A percentile compares a stretch with the other conserved stretches of the same genome.
Conservation (phyloP, 2,797 vertebrate species). For the Acipenser transmontanus region DNA sequence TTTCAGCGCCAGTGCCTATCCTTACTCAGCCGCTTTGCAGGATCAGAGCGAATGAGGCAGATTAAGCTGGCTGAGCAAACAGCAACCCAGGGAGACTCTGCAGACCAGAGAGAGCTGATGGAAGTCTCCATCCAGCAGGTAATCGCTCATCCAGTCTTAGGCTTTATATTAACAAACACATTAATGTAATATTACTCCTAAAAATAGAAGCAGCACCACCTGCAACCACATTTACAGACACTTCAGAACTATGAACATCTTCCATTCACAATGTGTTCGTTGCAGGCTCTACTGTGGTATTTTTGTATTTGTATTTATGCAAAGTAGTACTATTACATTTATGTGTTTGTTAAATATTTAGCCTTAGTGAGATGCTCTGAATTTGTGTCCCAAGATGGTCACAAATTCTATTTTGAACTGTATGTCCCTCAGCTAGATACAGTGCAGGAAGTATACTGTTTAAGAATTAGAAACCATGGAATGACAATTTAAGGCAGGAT, state of each 20-base stretch:
- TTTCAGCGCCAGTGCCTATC: conserved; percentile 80
- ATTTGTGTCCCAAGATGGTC: too few relatives aligned
- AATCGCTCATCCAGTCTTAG: not conserved
- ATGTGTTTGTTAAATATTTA: too few relatives aligned
- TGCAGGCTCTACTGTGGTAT: too few relatives aligned
- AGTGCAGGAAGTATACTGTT: too few relatives aligned
- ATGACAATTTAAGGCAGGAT: too few relatives aligned
- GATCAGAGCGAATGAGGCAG: conserved; percentile 77
- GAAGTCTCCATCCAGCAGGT: conserved; percentile 95
- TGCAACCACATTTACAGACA: not conserved
- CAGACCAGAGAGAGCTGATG: conserved; percentile 79
- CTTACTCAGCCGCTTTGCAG: conserved; percentile 80
- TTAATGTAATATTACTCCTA: not conserved
- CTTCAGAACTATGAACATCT: too few relatives aligned
- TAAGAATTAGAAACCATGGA: too few relatives aligned
- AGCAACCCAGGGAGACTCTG: conserved; percentile 60
- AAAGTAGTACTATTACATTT: conserved; percentile 3
- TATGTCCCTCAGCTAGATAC: too few relatives aligned
- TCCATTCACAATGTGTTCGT: too few relatives aligned
- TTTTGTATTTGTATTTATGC: not conserved
- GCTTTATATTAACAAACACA: not conserved
- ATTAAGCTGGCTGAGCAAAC: conserved; percentile 81
- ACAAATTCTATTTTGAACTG: too few relatives aligned
- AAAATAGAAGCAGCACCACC: not conserved
- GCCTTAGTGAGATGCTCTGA: too few relatives aligned